These are phyloP conservation scores for Macrosiphum euphorbiae DNA, from an alignment of 2,888 invertebrate species.

Conservation along the genomic window DNA sequence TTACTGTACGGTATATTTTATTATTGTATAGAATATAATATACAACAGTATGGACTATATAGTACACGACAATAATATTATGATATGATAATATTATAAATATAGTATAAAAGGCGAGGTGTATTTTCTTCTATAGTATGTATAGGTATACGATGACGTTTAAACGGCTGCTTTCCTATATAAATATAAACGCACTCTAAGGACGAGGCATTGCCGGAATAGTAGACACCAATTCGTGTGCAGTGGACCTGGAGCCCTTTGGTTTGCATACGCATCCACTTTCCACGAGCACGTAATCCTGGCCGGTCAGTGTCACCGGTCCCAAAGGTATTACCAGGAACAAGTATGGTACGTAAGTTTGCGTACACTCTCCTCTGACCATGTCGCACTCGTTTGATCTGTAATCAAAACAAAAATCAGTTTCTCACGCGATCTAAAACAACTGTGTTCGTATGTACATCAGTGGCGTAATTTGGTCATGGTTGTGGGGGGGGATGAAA, in stretches of 20 bases:
- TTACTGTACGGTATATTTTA: neutral
- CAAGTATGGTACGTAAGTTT: slow-evolving; percentile 91
- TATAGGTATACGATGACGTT: neutral
- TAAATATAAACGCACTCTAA: neutral
- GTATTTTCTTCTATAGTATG: neutral
- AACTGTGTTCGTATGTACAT: neutral
- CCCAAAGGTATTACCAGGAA: slow-evolving; percentile 92
- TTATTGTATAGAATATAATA: neutral
- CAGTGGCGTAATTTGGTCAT: too few relatives aligned
- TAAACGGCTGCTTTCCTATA: neutral
- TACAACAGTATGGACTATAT: neutral
- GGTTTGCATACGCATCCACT: slow-evolving; percentile 92
- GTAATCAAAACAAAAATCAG: neutral
- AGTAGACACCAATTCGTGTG: slow-evolving; percentile 55
- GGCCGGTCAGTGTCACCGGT: slow-evolving; percentile 90
- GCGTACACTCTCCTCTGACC: slow-evolving; percentile 89
- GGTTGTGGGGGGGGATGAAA: too few relatives aligned
- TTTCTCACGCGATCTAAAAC: neutral
- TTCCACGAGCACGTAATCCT: slow-evolving; percentile 94
- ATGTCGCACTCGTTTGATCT: slow-evolving; percentile 91
- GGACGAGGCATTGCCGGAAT: slow-evolving; percentile 58
- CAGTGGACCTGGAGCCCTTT: slow-evolving; percentile 70
- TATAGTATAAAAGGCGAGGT: neutral
- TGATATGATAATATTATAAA: neutral
- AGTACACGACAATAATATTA: neutral